phyloP scores from a whole-genome alignment of 2,888 invertebrate species.

The Apocheima hispidaria region DNA sequence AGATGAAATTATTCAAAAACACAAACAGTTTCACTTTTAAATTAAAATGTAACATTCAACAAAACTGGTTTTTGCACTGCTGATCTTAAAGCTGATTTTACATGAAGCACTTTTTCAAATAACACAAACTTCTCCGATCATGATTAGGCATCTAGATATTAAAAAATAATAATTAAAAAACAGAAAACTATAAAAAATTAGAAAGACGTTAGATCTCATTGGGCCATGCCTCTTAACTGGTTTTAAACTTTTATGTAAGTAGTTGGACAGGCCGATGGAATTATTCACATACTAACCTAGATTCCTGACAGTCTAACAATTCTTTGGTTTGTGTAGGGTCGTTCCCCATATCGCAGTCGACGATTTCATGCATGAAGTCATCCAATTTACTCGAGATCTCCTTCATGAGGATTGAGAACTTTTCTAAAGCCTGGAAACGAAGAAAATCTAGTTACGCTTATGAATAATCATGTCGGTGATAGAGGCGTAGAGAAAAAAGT shows the following conservation, averaged over 20 bases:
- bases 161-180: neutral
- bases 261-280: slow-evolving; percentile 18
- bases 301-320: slow-evolving; percentile 93
- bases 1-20: slow-evolving; percentile 5
- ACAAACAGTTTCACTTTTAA: slow-evolving; percentile 18
- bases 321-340: slow-evolving; percentile 96
- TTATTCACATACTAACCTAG: slow-evolving; percentile 74
- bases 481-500: neutral
- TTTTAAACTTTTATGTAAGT: slow-evolving; percentile 10
- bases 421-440: slow-evolving; percentile 93
- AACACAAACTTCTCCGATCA: neutral
- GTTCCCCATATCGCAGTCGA: slow-evolving; percentile 97
- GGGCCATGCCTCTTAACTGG: slow-evolving; percentile 23
- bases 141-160: neutral
- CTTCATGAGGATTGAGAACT: slow-evolving; percentile 96
- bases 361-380: slow-evolving; percentile 94
- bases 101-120: neutral
- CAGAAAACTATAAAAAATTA: neutral
- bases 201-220: slow-evolving; percentile 25
- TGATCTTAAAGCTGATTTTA: neutral
- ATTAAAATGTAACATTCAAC: too few relatives aligned
- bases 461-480: slow-evolving; percentile 7
- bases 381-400: slow-evolving; percentile 95
- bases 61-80: slow-evolving; percentile 13
- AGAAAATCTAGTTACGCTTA: slow-evolving; percentile 8